A percentile compares a stretch with the other conserved stretches of the same genome.
These are phyloP conservation scores for Macroglossus sobrinus DNA, from an alignment of 2,113 vertebrate genomes.

Conservation along the genomic window DNA sequence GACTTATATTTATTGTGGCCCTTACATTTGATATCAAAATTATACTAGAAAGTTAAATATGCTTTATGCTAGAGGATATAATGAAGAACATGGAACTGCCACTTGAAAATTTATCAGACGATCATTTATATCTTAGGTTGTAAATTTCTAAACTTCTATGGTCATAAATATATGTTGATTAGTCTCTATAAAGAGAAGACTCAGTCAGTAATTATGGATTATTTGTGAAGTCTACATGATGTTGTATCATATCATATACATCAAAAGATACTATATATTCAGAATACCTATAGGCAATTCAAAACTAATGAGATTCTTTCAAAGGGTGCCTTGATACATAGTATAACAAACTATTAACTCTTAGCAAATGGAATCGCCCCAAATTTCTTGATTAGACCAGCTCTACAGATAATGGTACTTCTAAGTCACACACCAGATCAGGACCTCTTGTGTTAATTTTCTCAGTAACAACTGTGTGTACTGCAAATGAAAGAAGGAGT, in stretches of 20 bases:
- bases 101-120: background rate
- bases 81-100: background rate
- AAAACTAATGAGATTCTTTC: background rate
- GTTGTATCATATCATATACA: background rate
- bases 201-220: background rate
- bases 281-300: background rate
- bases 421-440: background rate
- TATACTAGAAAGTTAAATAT: background rate
- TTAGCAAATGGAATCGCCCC: background rate
- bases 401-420: background rate
- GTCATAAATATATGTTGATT: background rate
- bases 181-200: background rate
- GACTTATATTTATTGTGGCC: background rate
- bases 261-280: background rate
- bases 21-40: background rate
- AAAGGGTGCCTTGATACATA: background rate
- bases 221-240: background rate
- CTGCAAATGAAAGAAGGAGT: constrained; percentile 6
- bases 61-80: background rate
- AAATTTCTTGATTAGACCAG: background rate
- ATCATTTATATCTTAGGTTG: background rate
- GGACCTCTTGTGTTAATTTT: constrained; percentile 16
- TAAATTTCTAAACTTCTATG: background rate
- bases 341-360: background rate
- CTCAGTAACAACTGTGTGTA: background rate